Conservation (phyloP, 1,140 invertebrate species). For the Magallana angulata region DNA sequence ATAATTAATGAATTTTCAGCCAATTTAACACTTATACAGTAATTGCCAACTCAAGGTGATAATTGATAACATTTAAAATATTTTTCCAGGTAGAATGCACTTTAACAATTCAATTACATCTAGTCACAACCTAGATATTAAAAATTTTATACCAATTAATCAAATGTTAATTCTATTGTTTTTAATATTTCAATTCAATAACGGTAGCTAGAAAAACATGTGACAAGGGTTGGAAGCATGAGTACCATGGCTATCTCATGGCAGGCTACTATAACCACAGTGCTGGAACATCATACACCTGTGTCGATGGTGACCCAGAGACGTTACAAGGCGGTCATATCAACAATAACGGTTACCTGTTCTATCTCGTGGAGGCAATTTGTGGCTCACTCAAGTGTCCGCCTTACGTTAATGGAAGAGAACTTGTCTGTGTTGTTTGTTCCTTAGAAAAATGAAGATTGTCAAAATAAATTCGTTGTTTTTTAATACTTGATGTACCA, state of each 20-base stretch:
- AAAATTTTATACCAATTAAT: too few species aligned
- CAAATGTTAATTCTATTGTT: too few species aligned
- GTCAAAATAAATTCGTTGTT: too few species aligned
- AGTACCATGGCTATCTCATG: slow-evolving; percentile 62
- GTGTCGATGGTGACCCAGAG: slow-evolving; percentile 61
- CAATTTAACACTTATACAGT: too few species aligned
- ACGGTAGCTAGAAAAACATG: slow-evolving; percentile 53
- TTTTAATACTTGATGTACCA: too few species aligned
- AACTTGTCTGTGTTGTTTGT: slow-evolving; percentile 66
- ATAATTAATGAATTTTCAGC: too few species aligned
- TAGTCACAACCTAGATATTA: too few species aligned
- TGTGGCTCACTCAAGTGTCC: slow-evolving; percentile 64
- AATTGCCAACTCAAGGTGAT: too few species aligned
- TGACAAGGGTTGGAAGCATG: slow-evolving; percentile 47
- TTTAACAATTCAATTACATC: too few species aligned
- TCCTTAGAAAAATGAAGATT: neutral
- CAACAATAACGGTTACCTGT: slow-evolving; percentile 53
- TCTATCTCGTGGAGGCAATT: slow-evolving; percentile 54
- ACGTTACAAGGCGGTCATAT: neutral
- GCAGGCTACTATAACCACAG: slow-evolving; percentile 34
- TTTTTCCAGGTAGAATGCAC: too few species aligned
- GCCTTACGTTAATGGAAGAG: slow-evolving; percentile 55
- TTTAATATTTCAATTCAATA: slow-evolving; percentile 7
- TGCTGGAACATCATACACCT: slow-evolving; percentile 48
- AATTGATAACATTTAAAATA: too few species aligned